Evolutionary conservation across 1,140 invertebrate species (phyloP).

Genomic region (Augochlora pura): DNA sequence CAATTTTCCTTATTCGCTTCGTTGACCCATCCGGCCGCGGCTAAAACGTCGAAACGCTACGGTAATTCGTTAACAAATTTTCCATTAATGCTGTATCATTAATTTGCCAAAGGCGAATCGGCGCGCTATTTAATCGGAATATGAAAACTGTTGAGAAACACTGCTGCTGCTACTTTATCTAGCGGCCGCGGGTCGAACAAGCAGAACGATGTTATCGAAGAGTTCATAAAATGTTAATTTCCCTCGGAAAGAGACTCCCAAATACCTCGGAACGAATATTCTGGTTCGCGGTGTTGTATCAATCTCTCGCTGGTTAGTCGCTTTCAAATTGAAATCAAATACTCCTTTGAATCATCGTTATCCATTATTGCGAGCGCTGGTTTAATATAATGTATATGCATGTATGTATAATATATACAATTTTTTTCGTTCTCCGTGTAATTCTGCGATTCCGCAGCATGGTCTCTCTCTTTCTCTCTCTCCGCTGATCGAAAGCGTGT

Average conservation of each 20-base stretch:
- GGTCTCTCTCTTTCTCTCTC: no score
- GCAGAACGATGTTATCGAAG: background rate
- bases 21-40: conserved; percentile 19
- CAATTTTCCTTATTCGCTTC: background rate
- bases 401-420: conserved; percentile 48
- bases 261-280: conserved; percentile 18
- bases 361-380: conserved; percentile 34
- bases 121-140: no score
- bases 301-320: background rate
- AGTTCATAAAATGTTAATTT: background rate
- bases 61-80: background rate
- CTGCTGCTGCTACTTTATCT: no score
- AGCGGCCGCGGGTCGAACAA: background rate
- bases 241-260: conserved; percentile 16
- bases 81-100: no score
- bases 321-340: conserved; percentile 45
- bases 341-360: conserved; percentile 36
- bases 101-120: no score
- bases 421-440: conserved; percentile 31
- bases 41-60: background rate
- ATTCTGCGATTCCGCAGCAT: conserved; percentile 22
- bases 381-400: conserved; percentile 29
- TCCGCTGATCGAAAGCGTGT: conserved; percentile 11
- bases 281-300: conserved; percentile 15
- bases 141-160: no score